These are phyloP conservation scores for Plecturocebus donacophilus DNA, from an alignment of 2,113 vertebrate genomes.

Conservation along the genomic window DNA sequence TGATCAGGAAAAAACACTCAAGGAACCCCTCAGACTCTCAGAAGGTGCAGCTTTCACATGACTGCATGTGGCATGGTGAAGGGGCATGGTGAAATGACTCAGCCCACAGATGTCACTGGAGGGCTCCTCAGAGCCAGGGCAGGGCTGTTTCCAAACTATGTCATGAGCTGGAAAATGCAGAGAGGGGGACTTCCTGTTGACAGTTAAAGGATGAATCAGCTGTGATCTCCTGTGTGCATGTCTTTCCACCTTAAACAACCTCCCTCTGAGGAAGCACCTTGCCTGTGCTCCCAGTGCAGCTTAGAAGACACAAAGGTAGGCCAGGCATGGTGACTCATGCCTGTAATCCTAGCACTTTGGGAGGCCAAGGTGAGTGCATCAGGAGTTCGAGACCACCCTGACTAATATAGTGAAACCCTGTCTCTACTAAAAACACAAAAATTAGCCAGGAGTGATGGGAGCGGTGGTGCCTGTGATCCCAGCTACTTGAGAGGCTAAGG, in stretches of 20 bases:
- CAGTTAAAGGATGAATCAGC: fast-evolving
- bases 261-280: background rate
- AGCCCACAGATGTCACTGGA: background rate
- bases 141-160: background rate
- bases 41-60: background rate
- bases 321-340: too few species aligned
- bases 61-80: fast-evolving
- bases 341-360: too few species aligned
- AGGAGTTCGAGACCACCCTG: too few species aligned
- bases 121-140: background rate
- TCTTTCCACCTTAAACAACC: background rate
- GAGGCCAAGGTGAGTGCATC: too few species aligned
- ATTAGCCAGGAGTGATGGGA: too few species aligned
- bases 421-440: too few species aligned
- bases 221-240: fast-evolving
- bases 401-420: too few species aligned
- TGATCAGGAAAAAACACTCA: background rate
- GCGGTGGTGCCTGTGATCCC: too few species aligned
- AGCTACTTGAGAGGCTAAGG: too few species aligned
- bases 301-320: background rate
- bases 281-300: background rate
- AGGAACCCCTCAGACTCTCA: background rate
- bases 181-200: background rate
- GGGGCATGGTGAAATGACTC: background rate
- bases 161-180: background rate